Evolutionary conservation across 2,888 invertebrate genomes (phyloP), one percentile per base, ranked within the genome.

Genomic region (Ligdia adustata): DNA sequence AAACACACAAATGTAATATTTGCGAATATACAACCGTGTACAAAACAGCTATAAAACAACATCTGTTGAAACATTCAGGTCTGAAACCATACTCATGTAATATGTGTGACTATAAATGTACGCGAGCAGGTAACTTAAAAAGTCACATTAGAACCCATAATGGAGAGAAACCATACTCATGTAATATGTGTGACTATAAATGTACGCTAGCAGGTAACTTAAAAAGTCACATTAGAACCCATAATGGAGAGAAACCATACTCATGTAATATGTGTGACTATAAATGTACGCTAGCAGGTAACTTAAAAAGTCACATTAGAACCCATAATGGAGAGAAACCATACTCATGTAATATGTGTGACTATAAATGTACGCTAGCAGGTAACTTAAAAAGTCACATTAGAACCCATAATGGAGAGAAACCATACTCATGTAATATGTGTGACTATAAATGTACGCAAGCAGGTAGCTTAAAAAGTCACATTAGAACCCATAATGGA

Each of bases 351-450:
- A 14, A 27, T 16, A 15, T 9, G 7, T 38, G 37, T 14, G 12
- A 27, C 2, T 27, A 16, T n/a, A 28, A 27, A 18, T 27, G 27
- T 27, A 14, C 3, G 2, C n/a, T 12, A 4, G 16, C 27, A 27
- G 12, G 11, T 15, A n/a, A 5, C n/a, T 26, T 27, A 15, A 37
- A 37, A 37, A 3, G 2, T 0, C 15, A 27, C 11, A 12, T 27
- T 16, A 14, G 5, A 15, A 26, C n/a, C 13, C 35, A 35, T 6
- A 38, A 18, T 28, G 28, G 20, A 13, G 38, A 38, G 18, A 38
- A 38, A 20, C 38, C 38, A 11, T 28, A 28, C 5, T 7, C 18
- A 18, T 38, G 38, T 4, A 9, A 27, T 18, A 11, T 18, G 1
- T 38, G 38, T 15, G 13, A 18, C 4, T 29, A 29, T 7, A 38